Conservation (phyloP, 2,113 vertebrate genomes). For the Albula glossodonta region DNA sequence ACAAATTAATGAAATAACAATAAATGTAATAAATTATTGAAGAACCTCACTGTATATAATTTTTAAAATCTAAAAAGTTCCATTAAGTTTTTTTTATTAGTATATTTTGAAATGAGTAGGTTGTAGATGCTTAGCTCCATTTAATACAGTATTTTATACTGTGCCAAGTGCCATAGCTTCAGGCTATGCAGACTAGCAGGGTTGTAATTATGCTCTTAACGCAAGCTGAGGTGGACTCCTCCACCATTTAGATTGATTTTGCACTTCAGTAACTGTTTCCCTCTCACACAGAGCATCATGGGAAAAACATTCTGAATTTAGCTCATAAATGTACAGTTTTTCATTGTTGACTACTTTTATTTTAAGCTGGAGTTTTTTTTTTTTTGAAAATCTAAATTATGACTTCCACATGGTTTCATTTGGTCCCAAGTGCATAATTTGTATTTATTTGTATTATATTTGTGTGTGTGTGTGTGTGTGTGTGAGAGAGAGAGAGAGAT, state of each 20-base stretch:
- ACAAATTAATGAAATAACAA: no score
- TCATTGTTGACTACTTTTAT: background rate
- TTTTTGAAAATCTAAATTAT: background rate
- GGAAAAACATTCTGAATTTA: conserved; percentile 41
- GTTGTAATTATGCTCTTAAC: background rate
- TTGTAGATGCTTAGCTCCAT: conserved; percentile 55
- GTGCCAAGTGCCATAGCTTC: background rate
- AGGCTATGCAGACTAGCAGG: background rate
- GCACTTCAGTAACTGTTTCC: conserved; percentile 54
- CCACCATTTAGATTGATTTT: conserved; percentile 52
- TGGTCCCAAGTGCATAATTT: background rate
- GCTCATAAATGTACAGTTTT: conserved; percentile 17
- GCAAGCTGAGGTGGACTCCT: conserved; percentile 30
- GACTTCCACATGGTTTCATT: conserved; percentile 6
- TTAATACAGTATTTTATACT: conserved; percentile 49
- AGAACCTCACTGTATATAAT: background rate
- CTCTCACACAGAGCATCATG: conserved; percentile 50
- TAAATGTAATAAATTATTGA: no score
- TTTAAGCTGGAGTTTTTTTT: background rate
- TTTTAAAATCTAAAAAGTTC: background rate
- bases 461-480: background rate
- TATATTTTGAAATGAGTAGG: background rate
- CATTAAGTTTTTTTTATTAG: background rate
- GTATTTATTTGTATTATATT: background rate
- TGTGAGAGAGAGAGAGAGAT: background rate